Evolutionary conservation across 1,140 invertebrate species (phyloP).

Genomic region (Drosophila orena): DNA sequence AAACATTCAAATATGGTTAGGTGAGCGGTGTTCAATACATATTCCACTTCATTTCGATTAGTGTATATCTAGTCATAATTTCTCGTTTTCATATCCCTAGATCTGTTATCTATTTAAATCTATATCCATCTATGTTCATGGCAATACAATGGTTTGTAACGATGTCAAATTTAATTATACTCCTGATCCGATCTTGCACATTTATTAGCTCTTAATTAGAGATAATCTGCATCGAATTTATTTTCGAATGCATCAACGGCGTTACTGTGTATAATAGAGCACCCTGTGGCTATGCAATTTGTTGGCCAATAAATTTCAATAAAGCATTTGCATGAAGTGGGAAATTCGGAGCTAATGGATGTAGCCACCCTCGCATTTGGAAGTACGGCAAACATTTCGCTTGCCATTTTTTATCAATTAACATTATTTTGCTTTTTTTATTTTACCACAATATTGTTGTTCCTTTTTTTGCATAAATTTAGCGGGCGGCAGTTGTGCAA

Average conservation of each 20-base stretch:
- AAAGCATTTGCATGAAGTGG: conserved; percentile 34
- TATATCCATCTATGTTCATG: conserved; percentile 33
- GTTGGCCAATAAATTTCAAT: conserved; percentile 39
- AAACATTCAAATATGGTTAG: too few relatives aligned
- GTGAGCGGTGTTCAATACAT: background rate
- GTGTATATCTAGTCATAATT: too few relatives aligned
- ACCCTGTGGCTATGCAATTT: conserved; percentile 52
- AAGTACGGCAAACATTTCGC: conserved; percentile 51
- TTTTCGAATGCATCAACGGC: conserved; percentile 35
- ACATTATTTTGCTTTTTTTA: conserved; percentile 24
- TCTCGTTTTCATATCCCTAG: background rate
- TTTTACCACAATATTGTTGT: conserved; percentile 42
- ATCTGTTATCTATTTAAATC: conserved; percentile 9
- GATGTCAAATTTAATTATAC: conserved; percentile 39
- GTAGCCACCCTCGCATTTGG: conserved; percentile 36
- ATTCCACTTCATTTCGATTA: background rate
- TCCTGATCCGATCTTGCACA: conserved; percentile 26
- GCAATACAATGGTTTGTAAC: conserved; percentile 29
- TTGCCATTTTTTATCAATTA: conserved; percentile 62
- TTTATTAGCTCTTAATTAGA: conserved; percentile 53
- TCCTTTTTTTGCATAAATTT: conserved; percentile 50
- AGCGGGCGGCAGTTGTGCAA: conserved; percentile 68
- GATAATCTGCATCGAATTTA: conserved; percentile 40
- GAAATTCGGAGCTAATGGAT: conserved; percentile 4
- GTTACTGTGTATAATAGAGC: conserved; percentile 37